A percentile compares a stretch with the other conserved stretches of the same genome.
Evolutionary conservation across 2,888 invertebrate genomes (phyloP).

Genomic region (Dynastes tityus): DNA sequence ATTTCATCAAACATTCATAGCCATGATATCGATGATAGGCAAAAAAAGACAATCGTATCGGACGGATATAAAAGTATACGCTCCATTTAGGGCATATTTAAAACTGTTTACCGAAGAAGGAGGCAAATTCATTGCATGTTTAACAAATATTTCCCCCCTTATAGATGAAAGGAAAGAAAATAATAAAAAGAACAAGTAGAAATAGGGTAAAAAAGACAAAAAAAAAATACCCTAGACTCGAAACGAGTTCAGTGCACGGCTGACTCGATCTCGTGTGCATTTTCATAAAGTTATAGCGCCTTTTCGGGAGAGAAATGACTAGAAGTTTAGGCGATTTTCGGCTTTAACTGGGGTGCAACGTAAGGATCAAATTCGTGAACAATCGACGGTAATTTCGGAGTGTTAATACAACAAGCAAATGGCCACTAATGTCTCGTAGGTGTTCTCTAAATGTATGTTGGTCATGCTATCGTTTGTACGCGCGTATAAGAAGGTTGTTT

Average conservation of each 20-base stretch:
- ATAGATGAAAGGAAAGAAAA: neutral
- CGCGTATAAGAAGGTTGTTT: too few species aligned
- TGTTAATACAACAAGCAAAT: slow-evolving; percentile 69
- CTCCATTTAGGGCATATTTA: too few species aligned
- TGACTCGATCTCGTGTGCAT: slow-evolving; percentile 40
- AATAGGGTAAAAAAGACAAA: neutral
- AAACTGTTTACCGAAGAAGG: neutral
- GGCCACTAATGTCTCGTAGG: slow-evolving; percentile 71
- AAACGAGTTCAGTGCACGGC: neutral
- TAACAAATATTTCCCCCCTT: slow-evolving; percentile 14
- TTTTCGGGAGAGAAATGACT: slow-evolving; percentile 32
- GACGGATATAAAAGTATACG: too few species aligned
- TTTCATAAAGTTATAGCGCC: slow-evolving; percentile 51
- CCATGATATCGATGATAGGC: too few species aligned
- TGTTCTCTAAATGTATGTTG: slow-evolving; percentile 68
- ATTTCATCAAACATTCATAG: too few species aligned
- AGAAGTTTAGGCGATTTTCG: slow-evolving; percentile 48
- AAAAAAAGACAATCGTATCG: too few species aligned
- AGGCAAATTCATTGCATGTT: slow-evolving; percentile 25
- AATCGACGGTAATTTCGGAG: slow-evolving; percentile 63
- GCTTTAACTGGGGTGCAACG: slow-evolving; percentile 38
- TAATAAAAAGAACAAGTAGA: slow-evolving; percentile 21
- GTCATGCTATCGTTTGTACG: slow-evolving; percentile 63
- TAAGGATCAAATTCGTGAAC: slow-evolving; percentile 35
- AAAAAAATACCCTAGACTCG: slow-evolving; percentile 1